Base-by-base conservation (phyloP, 2,888 invertebrate species). In the Hedya salicella region DNA sequence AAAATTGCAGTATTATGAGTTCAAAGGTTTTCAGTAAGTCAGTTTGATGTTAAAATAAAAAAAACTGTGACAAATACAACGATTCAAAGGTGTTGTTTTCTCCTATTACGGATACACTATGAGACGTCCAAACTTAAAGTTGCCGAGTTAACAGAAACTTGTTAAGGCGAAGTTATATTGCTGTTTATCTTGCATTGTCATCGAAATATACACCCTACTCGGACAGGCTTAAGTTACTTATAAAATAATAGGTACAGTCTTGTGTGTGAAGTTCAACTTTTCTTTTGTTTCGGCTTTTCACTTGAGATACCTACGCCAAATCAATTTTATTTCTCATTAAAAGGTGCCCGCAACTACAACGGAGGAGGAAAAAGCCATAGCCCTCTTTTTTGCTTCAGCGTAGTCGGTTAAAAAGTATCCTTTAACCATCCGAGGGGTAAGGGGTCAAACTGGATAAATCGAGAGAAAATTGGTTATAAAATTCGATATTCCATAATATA, bases 151-250 rank as follows among this genome's bases (percentile, higher is more conserved):
- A 57, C 32, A 46, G 44, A 46, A 46, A 32, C 32, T 57, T 57
- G 44, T 57, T 32, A 57, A 16, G 57, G 17, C 30, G 44, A 57
- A 32, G 30, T 19, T 32, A 21, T 48, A 48, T 48, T n/a, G 57
- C 57, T 57, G 44, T 32, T 32, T 16, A 57, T 56, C 42, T 46
- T 57, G 57, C 32, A 44, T 46, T 57, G 19, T 57, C 57, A 57
- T 57, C 57, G 32, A 57, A 57, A 57, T 44, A 6, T 57, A n/a
- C 44, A 13, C 57, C 32, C 44, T 32, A 30, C 44, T 32, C 9
- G n/a, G n/a, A 57, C 32, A 53, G 52, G 17, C 32, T 30, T 54
- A 54, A 36, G 25, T 30, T 44, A 32, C 4, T 46, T 46, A 17
- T 14, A 8, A 44, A 54, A 54, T 44, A 13, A 46, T 4, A 30